These are phyloP conservation scores for Rhinopithecus roxellana DNA, from an alignment of 2,113 vertebrate genomes.

Conservation along the genomic window DNA sequence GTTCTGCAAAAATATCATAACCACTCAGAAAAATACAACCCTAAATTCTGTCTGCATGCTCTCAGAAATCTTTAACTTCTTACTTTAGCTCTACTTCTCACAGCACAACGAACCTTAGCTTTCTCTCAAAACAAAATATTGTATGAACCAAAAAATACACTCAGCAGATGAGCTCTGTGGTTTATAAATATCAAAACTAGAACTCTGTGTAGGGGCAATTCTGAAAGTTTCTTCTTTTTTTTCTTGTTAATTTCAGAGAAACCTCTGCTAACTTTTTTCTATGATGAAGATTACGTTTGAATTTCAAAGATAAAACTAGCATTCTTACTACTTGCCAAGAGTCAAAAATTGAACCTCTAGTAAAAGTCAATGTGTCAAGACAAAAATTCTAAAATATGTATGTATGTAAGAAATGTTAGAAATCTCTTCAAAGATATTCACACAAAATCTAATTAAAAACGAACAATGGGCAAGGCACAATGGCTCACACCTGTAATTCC, in stretches of 20 bases:
- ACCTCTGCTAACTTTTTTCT: not conserved
- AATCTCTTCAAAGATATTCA: not conserved
- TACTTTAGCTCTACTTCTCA: not conserved
- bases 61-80: not conserved
- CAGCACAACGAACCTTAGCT: not conserved
- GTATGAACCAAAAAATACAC: not conserved
- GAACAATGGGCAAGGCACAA: not conserved
- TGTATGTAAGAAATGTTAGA: not conserved
- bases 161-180: not conserved
- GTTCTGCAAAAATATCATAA: slow-evolving; percentile 19
- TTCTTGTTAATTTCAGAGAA: not conserved
- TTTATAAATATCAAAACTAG: slow-evolving; percentile 28
- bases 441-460: not conserved
- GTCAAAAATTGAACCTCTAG: not conserved
- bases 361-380: not conserved
- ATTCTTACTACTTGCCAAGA: slow-evolving; percentile 2
- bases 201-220: not conserved
- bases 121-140: slow-evolving; percentile 12
- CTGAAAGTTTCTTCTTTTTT: not conserved
- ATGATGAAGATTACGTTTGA: not conserved
- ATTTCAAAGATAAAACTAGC: slow-evolving; percentile 11
- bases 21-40: not conserved
- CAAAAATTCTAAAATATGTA: not conserved
- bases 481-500: no score
- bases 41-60: not conserved